Conservation (phyloP, 2,113 vertebrate genomes). For the Odontophorus gujanensis region DNA sequence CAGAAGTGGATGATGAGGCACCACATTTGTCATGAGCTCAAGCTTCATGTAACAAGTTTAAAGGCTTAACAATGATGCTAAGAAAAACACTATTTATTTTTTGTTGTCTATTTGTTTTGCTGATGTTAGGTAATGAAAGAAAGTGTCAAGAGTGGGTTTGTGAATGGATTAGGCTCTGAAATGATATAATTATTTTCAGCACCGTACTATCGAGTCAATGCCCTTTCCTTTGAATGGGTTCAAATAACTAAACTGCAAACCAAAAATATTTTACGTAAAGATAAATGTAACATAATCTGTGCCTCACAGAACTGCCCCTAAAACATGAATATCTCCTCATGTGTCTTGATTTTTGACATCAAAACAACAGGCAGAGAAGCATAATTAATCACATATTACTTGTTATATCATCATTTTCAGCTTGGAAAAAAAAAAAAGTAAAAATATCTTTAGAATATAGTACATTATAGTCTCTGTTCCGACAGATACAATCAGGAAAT, state of each 20-base stretch:
- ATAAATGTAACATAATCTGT: background rate
- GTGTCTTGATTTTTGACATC: background rate
- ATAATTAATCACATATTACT: background rate
- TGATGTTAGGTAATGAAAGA: background rate
- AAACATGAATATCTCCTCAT: background rate
- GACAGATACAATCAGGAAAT: background rate
- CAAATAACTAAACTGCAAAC: background rate
- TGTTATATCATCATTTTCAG: background rate
- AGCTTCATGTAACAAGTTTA: background rate
- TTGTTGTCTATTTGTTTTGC: background rate
- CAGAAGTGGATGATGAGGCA: background rate
- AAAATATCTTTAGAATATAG: background rate
- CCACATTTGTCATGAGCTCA: background rate
- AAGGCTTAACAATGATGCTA: background rate
- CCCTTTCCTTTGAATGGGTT: background rate
- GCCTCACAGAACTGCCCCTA: background rate
- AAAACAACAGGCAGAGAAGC: background rate
- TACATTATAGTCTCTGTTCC: background rate
- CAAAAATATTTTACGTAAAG: background rate
- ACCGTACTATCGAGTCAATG: background rate
- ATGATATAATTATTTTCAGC: background rate
- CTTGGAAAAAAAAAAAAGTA: background rate
- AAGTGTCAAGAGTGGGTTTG: accelerated
- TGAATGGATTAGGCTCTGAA: background rate
- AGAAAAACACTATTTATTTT: background rate